Base-by-base conservation (phyloP, 2,797 vertebrate genomes). In the Pseudopleuronectes americanus region DNA sequence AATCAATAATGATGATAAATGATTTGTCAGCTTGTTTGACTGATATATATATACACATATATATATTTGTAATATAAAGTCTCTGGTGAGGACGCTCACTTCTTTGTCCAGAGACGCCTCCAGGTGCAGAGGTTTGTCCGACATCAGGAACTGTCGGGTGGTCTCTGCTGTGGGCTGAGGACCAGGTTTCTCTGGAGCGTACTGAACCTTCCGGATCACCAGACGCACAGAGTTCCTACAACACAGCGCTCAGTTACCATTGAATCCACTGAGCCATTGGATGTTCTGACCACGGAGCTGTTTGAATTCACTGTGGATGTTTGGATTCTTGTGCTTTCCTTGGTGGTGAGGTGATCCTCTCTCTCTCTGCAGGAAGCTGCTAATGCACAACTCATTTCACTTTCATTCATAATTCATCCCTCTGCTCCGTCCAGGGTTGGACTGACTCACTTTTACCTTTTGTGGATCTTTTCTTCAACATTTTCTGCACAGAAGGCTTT, bases 61-160 rank as follows among this genome's bases (percentile, higher is more conserved):
- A 33, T 33, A 33, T 33, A 0, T 10, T 33, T 9, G 9, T 9
- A 9, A 10, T 33, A 33, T 8, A 2, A 9, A 38, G 36, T 4
- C 16, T 17, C 1, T 2, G 43, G 41, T 17, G 41, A 9, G 33
- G 36, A 38, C 36, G 36, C 36, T 83, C 85, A 99, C 97, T 96
- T 99, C 96, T 85, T 98, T 99, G 88, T 99, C 97, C 90, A 99
- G 91, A 0, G 97, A 98, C 0, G 97, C 96, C 86, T 99, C 97
- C 13, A 99, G 92, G 77, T 99, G 97, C 78, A 99, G 90, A 0
- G 97, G 96, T 78, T 98, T 98, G 87, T 99, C 97, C 0, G 97
- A 99, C 97, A 99, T 97, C 71, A 99, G 96, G 87, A 99, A 99
- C 85, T 97, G 96, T 22, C 97, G 80, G 22, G 97, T 98, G 78